Evolutionary conservation across 1,140 invertebrate genomes (phyloP).

Genomic region (Seison nebaliae): DNA sequence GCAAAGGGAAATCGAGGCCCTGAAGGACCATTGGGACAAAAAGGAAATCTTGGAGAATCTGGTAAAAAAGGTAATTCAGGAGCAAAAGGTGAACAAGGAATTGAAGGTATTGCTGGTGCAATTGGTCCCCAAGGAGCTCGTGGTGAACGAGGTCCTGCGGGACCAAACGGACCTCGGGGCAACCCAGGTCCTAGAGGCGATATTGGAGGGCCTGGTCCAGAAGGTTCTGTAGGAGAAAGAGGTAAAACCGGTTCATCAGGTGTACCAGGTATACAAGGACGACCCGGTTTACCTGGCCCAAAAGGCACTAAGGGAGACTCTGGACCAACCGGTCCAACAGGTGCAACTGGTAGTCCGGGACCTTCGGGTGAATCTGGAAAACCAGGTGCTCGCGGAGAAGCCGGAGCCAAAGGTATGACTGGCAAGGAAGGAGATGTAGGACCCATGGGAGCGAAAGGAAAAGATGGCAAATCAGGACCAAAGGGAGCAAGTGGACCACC

Average conservation of each 20-base stretch:
- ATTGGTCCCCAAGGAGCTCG: not conserved
- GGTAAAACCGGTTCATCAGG: conserved; percentile 6
- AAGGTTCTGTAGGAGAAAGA: conserved; percentile 6
- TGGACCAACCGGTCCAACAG: not conserved
- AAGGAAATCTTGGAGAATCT: conserved; percentile 8
- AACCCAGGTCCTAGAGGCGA: conserved; percentile 12
- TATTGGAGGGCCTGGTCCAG: conserved; percentile 12
- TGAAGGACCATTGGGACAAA: conserved; percentile 1
- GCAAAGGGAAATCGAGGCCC: not conserved
- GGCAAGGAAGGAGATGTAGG: conserved; percentile 7
- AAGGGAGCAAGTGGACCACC: conserved; percentile 14
- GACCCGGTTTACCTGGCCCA: not conserved
- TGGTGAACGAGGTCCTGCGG: not conserved
- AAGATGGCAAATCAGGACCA: conserved; percentile 4
- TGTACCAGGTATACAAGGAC: conserved; percentile 4
- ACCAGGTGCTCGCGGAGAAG: not conserved
- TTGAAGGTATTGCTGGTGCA: too few relatives aligned
- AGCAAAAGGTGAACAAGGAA: not conserved
- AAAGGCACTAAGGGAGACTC: not conserved
- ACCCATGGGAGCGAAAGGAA: too few relatives aligned
- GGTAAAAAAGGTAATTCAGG: not conserved
- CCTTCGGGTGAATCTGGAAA: not conserved
- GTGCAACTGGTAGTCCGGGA: not conserved
- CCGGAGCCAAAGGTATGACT: not conserved
- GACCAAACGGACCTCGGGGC: conserved; percentile 15